These are phyloP conservation scores for Pseudococcus longispinus DNA, from an alignment of 2,888 invertebrate genomes.

Conservation along the genomic window DNA sequence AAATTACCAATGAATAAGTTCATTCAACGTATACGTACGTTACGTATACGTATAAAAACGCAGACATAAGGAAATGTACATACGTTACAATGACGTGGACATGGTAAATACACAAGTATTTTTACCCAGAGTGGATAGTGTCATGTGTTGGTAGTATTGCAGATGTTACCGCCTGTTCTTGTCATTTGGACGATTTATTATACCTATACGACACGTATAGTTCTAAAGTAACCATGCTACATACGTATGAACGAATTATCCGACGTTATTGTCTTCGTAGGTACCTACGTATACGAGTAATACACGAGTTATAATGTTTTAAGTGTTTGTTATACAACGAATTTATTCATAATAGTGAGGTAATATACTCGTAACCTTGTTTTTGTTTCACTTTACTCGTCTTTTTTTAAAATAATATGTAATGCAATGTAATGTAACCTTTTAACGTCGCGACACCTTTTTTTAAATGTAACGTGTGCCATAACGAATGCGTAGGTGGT, in stretches of 20 bases:
- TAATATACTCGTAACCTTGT: not conserved
- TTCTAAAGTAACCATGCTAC: not conserved
- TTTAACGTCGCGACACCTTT: not conserved
- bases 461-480: not conserved
- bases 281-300: not conserved
- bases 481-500: not conserved
- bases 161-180: conserved; percentile 39
- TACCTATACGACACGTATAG: not conserved
- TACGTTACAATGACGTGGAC: conserved; percentile 11
- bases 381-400: not conserved
- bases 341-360: not conserved
- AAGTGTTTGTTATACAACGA: conserved; percentile 32
- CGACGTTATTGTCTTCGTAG: not conserved
- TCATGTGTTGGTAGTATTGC: conserved; percentile 23
- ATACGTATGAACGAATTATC: conserved; percentile 4
- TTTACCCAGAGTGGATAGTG: conserved; percentile 1
- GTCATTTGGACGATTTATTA: conserved; percentile 38
- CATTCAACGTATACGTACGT: not conserved
- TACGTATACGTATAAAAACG: no score
- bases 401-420: not conserved
- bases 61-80: conserved; percentile 24
- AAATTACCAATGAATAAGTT: not conserved
- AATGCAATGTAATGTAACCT: not conserved
- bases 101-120: not conserved
- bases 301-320: conserved; percentile 4